Base-by-base conservation (phyloP, 2,888 invertebrate genomes). In the Apamea epomidion region DNA sequence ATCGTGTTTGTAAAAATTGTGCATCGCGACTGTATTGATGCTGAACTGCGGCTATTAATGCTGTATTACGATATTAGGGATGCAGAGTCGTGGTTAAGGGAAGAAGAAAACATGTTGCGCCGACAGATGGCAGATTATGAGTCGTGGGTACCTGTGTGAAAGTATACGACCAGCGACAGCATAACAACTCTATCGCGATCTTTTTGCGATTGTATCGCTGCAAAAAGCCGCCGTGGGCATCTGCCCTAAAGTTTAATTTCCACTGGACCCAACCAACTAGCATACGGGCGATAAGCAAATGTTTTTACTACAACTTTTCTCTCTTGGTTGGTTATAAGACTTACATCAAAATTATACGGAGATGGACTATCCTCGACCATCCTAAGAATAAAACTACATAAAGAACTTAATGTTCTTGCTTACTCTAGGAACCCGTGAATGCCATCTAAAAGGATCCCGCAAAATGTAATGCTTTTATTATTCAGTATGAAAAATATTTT, bases 301-400 rank as follows among this genome's bases (percentile, higher is more conserved):
- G 79, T 73, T 69, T 72, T 77, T 37, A n/a, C 60, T 48, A 70
- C 29, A 62, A 65, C 54, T 80, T 80, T 78, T 73, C 45, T 60
- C 64, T 60, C 54, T 83, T 37, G 29, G 62, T 32, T 76, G 76
- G 54, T 74, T 84, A 84, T 84, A 84, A 80, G 74, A 58, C 67
- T 42, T n/a, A 74, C 84, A 71, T 84, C 62, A 84, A 64, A 54
- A 71, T 80, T 64, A 60, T 62, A n/a, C 21, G 62, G 54, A 65
- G 42, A 74, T 58, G 29, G 74, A 69, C 69, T 65, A 42, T 29
- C 12, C n/a, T 12, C 0, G 16, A 70, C 37, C 2, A 65, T 32
- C 48, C 25, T 32, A 29, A 48, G 37, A 65, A 84, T 71, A 80
- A 78, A 76, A 64, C 45, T 6, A 65, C 16, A 7, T n/a, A 21